These are phyloP conservation scores for Turritopsis rubra DNA, from an alignment of 30 jellyfish, hydroid and myxozoan genomes.

Conservation along the genomic window DNA sequence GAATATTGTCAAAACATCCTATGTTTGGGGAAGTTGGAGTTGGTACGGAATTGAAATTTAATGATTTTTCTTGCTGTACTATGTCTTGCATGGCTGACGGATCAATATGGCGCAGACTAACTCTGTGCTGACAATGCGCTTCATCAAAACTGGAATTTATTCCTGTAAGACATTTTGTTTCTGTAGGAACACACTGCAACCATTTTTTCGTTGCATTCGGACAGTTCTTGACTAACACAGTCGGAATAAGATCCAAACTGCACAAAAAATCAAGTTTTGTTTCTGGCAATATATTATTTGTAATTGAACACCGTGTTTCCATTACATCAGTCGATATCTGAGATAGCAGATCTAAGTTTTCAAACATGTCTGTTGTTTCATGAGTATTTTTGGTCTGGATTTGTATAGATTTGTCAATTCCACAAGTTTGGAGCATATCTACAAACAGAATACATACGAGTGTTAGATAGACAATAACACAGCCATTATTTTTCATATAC, in stretches of 20 bases:
- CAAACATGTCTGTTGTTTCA: background rate
- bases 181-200: constrained; percentile 18
- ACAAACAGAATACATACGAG: constrained; percentile 14
- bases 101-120: background rate
- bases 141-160: constrained; percentile 12
- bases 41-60: background rate
- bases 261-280: constrained; percentile 33
- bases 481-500: background rate
- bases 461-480: background rate
- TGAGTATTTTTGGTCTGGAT: background rate
- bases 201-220: constrained; percentile 36
- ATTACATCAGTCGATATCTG: constrained; percentile 20
- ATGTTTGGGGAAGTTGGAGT: background rate
- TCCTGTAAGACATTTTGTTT: background rate
- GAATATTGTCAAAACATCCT: background rate
- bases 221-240: constrained; percentile 31
- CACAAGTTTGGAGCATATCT: constrained; percentile 3
- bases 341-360: constrained; percentile 36
- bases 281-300: constrained; percentile 6
- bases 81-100: background rate
- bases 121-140: background rate
- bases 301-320: background rate
- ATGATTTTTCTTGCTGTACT: background rate
- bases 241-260: constrained; percentile 33
- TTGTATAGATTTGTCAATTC: constrained; percentile 3